A percentile compares a stretch with the other conserved stretches of the same genome.
Conservation (phyloP, 2,113 vertebrate genomes). For the Paralichthys olivaceus region DNA sequence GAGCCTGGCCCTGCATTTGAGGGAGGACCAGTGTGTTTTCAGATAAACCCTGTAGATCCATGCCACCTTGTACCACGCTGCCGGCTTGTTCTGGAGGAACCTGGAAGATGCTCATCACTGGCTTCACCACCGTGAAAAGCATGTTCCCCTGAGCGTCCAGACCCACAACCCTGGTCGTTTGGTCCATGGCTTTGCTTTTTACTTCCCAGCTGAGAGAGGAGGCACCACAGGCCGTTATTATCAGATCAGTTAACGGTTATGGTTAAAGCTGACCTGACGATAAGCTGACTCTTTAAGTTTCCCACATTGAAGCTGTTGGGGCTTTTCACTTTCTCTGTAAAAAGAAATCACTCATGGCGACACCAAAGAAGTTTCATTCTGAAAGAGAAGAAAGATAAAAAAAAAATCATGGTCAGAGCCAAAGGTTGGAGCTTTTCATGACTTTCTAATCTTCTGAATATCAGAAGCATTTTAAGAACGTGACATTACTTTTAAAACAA, state of each 20-base stretch:
- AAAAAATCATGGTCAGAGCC: not conserved
- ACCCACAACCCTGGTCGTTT: constrained; percentile 59
- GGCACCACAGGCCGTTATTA: constrained; percentile 6
- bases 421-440: not conserved
- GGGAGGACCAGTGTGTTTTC: constrained; percentile 67
- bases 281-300: constrained; percentile 1
- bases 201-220: not conserved
- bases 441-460: no score
- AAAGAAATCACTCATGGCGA: constrained; percentile 5
- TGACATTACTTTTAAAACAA: no score
- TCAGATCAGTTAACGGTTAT: constrained; percentile 23
- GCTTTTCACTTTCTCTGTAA: not conserved
- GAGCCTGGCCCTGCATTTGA: constrained; percentile 52
- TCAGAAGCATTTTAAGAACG: no score
- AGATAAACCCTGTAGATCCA: constrained; percentile 62
- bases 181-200: constrained; percentile 64
- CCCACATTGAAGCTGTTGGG: not conserved
- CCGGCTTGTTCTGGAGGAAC: constrained; percentile 68
- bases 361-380: constrained; percentile 23
- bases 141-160: constrained; percentile 77
- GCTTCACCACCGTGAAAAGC: constrained; percentile 76
- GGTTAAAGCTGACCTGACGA: constrained; percentile 10
- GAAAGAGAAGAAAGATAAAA: constrained; percentile 8
- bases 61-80: constrained; percentile 33
- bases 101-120: constrained; percentile 77